Evolutionary conservation across 2,113 vertebrate species (phyloP).

Genomic region (Psophia crepitans): DNA sequence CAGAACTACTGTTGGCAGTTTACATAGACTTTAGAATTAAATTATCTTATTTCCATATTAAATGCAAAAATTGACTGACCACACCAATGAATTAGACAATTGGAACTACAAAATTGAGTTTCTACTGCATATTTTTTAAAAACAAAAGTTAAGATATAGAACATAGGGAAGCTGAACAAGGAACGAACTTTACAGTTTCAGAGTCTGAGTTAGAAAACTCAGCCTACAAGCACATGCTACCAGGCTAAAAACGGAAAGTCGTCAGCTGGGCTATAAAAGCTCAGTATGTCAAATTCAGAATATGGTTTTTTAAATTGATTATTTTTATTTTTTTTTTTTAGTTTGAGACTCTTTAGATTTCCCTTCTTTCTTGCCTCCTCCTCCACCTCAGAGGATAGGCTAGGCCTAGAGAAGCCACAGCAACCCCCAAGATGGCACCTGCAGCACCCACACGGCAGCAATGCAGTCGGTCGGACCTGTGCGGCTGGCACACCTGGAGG

Average conservation of each 20-base stretch:
- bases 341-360: background rate
- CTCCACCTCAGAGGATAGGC: background rate
- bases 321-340: background rate
- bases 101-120: background rate
- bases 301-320: background rate
- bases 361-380: background rate
- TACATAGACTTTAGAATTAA: background rate
- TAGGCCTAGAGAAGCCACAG: background rate
- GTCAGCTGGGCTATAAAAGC: background rate
- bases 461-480: accelerated
- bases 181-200: background rate
- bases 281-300: background rate
- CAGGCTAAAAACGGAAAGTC: background rate
- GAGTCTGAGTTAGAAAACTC: background rate
- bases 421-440: background rate
- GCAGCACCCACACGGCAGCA: background rate
- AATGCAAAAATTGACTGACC: background rate
- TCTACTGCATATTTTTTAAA: background rate
- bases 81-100: background rate
- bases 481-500: background rate
- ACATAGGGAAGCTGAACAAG: background rate
- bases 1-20: background rate
- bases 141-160: background rate
- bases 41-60: background rate
- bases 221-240: background rate